Evolutionary conservation across 2,797 vertebrate species (phyloP), one percentile per base, ranked within the genome.

Genomic region (Chrosomus eos): DNA sequence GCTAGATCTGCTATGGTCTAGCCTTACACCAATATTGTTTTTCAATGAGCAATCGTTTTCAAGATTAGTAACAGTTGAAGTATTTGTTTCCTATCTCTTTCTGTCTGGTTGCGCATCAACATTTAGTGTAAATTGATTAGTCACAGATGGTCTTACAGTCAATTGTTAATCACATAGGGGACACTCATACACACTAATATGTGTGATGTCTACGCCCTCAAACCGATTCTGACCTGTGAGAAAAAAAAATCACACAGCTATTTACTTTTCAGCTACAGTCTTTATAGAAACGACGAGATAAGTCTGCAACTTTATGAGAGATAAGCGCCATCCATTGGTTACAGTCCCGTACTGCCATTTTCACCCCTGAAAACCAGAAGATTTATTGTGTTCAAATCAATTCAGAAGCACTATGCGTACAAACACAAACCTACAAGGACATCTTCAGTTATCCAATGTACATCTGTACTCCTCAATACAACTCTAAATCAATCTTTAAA

Each of bases 291-390:
- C 14, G 14, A 26, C 43, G 14, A 33, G 45, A 51, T 36, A 40
- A 43, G 33, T 48, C 10, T 62, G 18, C 11, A 5, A 40, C 58
- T 81, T 79, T 71, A 38, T 86, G 38, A 62, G n/a, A 73, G 51
- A 83, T 80, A 88, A 74, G 76, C 53, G 85, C 72, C 85, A 84
- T 55, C 85, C 74, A 23, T 83, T 85, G 85, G 80, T 55, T 62
- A 76, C 28, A 60, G 51, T 43, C 13, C 23, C 43, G 28, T 40
- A 43, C 80, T 82, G 33, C 43, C 21, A 43, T 53, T 60, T 45
- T 75, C 18, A 40, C 43, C 43, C 48, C 21, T 76, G 3, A 70
- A 70, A 79, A 67, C 28, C 40, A 26, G 1, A 28, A 28, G 70
- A 74, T 64, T 45, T 45, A 73, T 45, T 73, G 55, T 58, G 51